Conservation (phyloP, 2,888 invertebrate genomes). For the Sceliomorpha sp. region DNA sequence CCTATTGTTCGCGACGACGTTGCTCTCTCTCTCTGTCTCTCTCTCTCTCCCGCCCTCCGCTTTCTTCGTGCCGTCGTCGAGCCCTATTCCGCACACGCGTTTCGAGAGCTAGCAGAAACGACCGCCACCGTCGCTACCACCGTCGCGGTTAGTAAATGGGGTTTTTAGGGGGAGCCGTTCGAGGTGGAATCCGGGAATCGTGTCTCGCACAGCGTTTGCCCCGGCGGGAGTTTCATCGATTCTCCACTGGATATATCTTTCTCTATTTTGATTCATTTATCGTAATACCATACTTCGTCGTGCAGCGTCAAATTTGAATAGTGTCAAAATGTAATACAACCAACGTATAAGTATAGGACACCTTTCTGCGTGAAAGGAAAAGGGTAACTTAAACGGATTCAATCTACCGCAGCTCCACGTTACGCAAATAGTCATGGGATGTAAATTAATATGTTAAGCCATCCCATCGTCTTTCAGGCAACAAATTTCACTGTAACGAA, state of each 20-base stretch:
- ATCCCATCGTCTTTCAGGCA: too few species aligned
- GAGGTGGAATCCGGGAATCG: constrained; percentile 70
- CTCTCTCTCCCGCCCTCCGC: constrained; percentile 35
- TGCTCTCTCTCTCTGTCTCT: too few species aligned
- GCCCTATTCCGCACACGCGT: constrained; percentile 19
- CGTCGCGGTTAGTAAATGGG: constrained; percentile 65
- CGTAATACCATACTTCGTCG: constrained; percentile 46
- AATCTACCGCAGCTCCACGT: constrained; percentile 14
- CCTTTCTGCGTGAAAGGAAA: too few species aligned
- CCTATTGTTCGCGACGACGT: constrained; percentile 67
- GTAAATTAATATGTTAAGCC: too few species aligned
- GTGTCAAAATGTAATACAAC: too few species aligned
- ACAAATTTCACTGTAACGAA: too few species aligned
- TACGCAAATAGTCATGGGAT: too few species aligned
- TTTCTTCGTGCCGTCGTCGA: constrained; percentile 28
- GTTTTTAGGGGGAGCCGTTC: constrained; percentile 66
- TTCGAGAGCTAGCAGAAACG: constrained; percentile 51
- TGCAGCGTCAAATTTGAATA: constrained; percentile 30
- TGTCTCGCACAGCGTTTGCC: constrained; percentile 64
- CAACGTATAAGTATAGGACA: too few species aligned
- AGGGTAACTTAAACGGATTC: too few species aligned
- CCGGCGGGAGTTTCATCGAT: constrained; percentile 71
- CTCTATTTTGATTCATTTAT: constrained; percentile 58
- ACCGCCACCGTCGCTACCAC: too few species aligned
- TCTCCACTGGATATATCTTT: constrained; percentile 71